Conservation (phyloP, 1,140 invertebrate genomes). For the Drosophila kurseongensis region DNA sequence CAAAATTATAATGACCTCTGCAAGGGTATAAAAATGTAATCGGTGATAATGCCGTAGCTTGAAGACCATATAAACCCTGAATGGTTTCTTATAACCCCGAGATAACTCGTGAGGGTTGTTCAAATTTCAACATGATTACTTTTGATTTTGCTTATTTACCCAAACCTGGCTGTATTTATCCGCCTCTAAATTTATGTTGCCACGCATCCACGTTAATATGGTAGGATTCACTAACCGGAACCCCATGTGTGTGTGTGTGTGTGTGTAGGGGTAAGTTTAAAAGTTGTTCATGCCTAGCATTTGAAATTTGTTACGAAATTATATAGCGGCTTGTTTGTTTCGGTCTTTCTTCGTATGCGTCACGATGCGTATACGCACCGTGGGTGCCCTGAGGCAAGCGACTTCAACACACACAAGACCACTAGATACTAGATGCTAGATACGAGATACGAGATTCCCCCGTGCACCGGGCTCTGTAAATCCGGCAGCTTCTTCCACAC, state of each 20-base stretch:
- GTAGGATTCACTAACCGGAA: constrained; percentile 11
- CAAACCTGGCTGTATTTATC: constrained; percentile 52
- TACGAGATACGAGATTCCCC: constrained; percentile 20
- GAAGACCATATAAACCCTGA: constrained; percentile 46
- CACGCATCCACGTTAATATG: constrained; percentile 63
- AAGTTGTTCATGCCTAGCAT: constrained; percentile 78
- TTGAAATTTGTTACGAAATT: constrained; percentile 78
- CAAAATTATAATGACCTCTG: no score
- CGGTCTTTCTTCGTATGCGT: constrained; percentile 65
- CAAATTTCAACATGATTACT: constrained; percentile 77
- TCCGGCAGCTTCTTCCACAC: constrained; percentile 66
- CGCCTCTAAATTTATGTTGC: constrained; percentile 62
- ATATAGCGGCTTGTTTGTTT: constrained; percentile 52
- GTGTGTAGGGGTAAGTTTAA: constrained; percentile 57
- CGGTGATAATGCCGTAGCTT: constrained; percentile 4
- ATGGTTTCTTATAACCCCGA: constrained; percentile 37
- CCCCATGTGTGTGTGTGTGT: constrained; percentile 4
- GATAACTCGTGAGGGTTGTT: constrained; percentile 53
- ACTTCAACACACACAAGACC: constrained; percentile 9
- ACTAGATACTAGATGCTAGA: constrained; percentile 36
- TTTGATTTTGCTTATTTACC: constrained; percentile 69
- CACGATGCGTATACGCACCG: constrained; percentile 71
- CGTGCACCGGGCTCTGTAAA: constrained; percentile 41
- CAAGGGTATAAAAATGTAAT: no score
- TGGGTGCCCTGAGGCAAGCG: constrained; percentile 26